These are phyloP conservation scores for Leptura quadrifasciata DNA, from an alignment of 2,888 invertebrate genomes.

Conservation along the genomic window DNA sequence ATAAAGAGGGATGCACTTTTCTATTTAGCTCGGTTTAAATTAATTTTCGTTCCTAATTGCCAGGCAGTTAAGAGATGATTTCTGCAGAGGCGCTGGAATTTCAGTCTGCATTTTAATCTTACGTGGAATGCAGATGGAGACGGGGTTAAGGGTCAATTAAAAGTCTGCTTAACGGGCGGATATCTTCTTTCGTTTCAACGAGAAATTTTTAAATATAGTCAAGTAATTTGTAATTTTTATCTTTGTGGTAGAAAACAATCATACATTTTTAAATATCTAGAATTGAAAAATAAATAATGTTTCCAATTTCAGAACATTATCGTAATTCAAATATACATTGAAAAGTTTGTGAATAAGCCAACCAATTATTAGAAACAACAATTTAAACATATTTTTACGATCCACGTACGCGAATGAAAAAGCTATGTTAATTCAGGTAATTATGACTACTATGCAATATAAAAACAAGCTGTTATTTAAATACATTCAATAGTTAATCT, in stretches of 20 bases:
- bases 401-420: constrained; percentile 2
- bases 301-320: background rate
- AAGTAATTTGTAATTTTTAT: too few species aligned
- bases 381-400: background rate
- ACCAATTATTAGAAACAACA: background rate
- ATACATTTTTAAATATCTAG: too few species aligned
- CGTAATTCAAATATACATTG: background rate
- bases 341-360: background rate
- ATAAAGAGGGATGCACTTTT: constrained; percentile 7
- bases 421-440: background rate
- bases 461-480: background rate
- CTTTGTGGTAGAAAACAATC: too few species aligned
- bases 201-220: too few species aligned
- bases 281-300: too few species aligned
- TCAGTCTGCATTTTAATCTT: background rate
- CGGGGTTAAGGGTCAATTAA: background rate
- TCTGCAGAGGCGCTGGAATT: background rate
- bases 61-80: background rate
- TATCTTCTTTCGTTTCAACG: too few species aligned
- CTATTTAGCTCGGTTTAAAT: constrained; percentile 7
- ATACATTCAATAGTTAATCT: background rate
- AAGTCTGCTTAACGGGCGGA: background rate
- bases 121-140: background rate
- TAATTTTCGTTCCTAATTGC: background rate
- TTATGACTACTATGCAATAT: background rate